These are phyloP conservation scores for Cliona cf. orientalis DNA, from an alignment of 37 sponge, comb jelly and placozoan genomes.

Conservation along the genomic window DNA sequence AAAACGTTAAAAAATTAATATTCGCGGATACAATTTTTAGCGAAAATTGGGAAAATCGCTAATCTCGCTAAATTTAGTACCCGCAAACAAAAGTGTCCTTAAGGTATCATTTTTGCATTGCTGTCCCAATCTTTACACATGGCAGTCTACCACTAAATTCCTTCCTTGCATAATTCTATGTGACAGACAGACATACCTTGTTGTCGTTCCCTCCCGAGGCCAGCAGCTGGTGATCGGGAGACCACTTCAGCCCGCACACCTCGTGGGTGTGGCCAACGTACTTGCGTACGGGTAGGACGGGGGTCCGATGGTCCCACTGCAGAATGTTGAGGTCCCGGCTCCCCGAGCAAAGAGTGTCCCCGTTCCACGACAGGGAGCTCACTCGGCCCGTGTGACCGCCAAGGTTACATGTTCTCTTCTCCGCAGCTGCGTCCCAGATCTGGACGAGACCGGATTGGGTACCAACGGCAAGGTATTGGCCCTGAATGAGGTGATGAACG, in stretches of 20 bases:
- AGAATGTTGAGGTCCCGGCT: conserved; percentile 84
- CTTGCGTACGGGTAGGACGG: conserved; percentile 46
- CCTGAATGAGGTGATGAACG: conserved; percentile 11
- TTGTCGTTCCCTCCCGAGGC: conserved; percentile 98
- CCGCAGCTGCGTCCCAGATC: conserved; percentile 87
- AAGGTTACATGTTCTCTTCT: conserved; percentile 44
- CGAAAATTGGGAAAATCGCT: too few species aligned
- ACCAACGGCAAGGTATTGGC: conserved; percentile 81
- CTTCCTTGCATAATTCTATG: too few species aligned
- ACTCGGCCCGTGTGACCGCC: conserved; percentile 82
- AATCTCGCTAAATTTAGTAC: too few species aligned
- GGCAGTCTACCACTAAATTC: too few species aligned
- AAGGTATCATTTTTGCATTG: too few species aligned
- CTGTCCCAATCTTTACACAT: too few species aligned
- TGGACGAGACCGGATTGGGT: conserved; percentile 72
- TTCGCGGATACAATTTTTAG: too few species aligned
- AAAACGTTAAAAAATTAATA: too few species aligned
- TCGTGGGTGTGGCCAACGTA: conserved; percentile 88
- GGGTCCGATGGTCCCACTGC: conserved; percentile 79
- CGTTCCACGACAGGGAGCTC: conserved; percentile 89
- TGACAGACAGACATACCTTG: too few species aligned
- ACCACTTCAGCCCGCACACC: conserved; percentile 97
- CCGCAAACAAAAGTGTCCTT: too few species aligned
- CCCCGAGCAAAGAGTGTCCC: conserved; percentile 80
- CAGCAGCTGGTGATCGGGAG: conserved; percentile 84